Conservation (phyloP, 2,888 invertebrate species). For the Eucera pruinosa region DNA sequence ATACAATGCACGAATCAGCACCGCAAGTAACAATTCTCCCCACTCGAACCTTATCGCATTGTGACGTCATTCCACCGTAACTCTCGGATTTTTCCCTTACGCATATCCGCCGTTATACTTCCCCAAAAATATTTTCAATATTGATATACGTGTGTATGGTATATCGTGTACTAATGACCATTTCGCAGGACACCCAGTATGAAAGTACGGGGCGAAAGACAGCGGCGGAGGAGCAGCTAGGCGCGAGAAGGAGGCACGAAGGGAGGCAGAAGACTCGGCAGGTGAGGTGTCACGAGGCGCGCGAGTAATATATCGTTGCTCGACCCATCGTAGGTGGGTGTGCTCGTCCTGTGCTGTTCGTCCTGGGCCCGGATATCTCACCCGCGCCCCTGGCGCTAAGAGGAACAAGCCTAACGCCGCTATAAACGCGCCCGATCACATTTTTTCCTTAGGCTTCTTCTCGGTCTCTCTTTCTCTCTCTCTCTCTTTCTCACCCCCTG, state of each 20-base stretch:
- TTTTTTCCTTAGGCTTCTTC: constrained; percentile 39
- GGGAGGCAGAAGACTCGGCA: constrained; percentile 74
- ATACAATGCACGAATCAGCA: no score
- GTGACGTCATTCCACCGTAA: no score
- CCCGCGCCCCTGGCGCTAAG: constrained; percentile 79
- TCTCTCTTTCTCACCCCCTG: no score
- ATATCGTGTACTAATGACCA: no score
- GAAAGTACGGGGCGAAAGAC: constrained; percentile 21
- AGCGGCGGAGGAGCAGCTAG: constrained; percentile 13
- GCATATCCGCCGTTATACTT: no score
- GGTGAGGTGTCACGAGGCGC: constrained; percentile 84
- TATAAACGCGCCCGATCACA: constrained; percentile 67
- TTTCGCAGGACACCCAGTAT: constrained; percentile 51
- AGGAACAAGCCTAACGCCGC: constrained; percentile 75
- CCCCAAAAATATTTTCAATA: no score
- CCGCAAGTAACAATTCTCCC: no score
- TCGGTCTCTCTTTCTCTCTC: background rate
- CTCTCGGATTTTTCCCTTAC: no score
- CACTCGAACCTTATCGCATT: no score
- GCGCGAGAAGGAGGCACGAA: constrained; percentile 28
- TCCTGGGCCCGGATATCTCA: constrained; percentile 65
- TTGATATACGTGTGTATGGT: no score
- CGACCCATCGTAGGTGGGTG: constrained; percentile 79
- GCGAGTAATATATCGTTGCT: constrained; percentile 83
- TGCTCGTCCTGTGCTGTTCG: constrained; percentile 67